Evolutionary conservation across 2,888 invertebrate species (phyloP), one percentile per base, ranked within the genome.

Genomic region (Julus scanicus): DNA sequence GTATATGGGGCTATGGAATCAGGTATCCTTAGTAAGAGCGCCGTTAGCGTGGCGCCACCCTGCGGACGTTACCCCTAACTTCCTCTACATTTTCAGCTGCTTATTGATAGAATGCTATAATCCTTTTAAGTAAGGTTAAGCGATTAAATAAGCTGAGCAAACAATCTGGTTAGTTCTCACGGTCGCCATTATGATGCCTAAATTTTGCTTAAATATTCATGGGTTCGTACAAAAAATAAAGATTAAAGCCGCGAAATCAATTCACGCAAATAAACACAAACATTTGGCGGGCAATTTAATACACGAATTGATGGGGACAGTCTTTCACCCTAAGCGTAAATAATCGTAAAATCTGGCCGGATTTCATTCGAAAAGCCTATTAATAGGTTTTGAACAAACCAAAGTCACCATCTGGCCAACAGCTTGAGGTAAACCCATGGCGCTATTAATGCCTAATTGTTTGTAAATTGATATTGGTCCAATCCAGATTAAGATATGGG

Each of bases 111-210:
- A 29, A 71, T 29, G 11, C 71, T 20, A 71, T 71, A 71, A 71
- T 71, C 71, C 71, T 71, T 71, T 71, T 29, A 71, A 71, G 71
- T 29, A 29, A 29, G 15, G 29, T 6, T 71, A 71, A 20, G 29
- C 71, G 71, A 71, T 1, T 29, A 20, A 71, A 71, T 71, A 71
- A 57, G 57, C n/a, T 57, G n/a, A 17, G n/a, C 71, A 29, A 29
- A 71, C 71, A 71, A 71, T 71, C 71, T 71, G 71, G 71, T 71
- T 71, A 71, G 71, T 71, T 71, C 71, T 71, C 71, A 71, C 71
- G 71, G 11, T 20, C 29, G 29, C 71, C 71, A 71, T 71, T 71
- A 71, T 29, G 1, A n/a, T 13, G n/a, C 29, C 29, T 71, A 71
- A 71, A 29, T 71, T 20, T 71, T 9, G 71, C 71, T 29, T 71